Percentiles rank a stretch among this genome's conserved stretches.
Conservation (phyloP, 2,888 invertebrate species). For the Mythimna ferrago region DNA sequence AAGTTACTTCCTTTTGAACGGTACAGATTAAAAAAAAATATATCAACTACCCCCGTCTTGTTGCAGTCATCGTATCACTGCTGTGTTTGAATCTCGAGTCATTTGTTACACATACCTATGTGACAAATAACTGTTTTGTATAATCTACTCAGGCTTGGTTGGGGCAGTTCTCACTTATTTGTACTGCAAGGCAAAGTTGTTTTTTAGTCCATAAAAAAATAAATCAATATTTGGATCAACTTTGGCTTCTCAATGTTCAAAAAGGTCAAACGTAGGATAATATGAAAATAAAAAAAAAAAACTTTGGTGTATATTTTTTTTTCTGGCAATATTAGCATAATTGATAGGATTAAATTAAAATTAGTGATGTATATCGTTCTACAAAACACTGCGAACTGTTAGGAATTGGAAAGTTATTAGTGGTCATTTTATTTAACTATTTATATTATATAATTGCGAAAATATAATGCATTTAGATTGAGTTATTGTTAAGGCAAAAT, state of each 20-base stretch:
- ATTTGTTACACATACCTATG: not conserved
- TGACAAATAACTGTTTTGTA: not conserved
- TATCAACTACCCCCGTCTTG: not conserved
- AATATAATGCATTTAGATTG: constrained; percentile 72
- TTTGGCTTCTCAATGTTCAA: not conserved
- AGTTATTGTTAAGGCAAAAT: constrained; percentile 62
- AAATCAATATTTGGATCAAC: not conserved
- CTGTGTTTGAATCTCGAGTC: constrained; percentile 9
- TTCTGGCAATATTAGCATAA: constrained; percentile 47
- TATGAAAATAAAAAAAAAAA: not conserved
- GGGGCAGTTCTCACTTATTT: not conserved
- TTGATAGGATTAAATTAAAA: constrained; percentile 34
- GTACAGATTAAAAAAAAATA: too few relatives aligned
- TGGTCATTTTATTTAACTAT: constrained; percentile 65
- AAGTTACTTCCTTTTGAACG: too few relatives aligned
- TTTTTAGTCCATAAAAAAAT: not conserved
- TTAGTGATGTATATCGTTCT: constrained; percentile 30
- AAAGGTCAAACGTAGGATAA: not conserved
- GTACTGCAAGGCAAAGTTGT: not conserved
- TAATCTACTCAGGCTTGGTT: not conserved
- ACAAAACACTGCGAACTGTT: constrained; percentile 57
- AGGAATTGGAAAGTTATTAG: constrained; percentile 61
- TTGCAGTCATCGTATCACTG: not conserved
- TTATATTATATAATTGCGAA: constrained; percentile 51
- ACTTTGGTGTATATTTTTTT: constrained; percentile 5